Base-by-base conservation (phyloP, 2,113 vertebrate genomes). In the Osmerus eperlanus region DNA sequence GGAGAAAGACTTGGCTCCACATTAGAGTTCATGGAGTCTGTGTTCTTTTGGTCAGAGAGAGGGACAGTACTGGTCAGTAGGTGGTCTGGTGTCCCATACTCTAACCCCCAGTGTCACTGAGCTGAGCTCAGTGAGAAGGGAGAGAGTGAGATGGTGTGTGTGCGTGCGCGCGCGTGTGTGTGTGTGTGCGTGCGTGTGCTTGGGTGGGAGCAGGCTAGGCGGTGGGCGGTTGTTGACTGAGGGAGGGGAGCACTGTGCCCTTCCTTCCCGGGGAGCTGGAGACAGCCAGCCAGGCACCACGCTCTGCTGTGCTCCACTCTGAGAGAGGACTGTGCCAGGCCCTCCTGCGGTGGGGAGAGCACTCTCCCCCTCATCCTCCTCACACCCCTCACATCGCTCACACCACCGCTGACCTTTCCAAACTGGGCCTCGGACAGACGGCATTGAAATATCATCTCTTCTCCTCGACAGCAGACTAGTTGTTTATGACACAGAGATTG, bases 201-300 rank as follows among this genome's bases (percentile, higher is more conserved):
- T 68, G 19, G 68, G 51, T 71, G 76, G 68, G 80, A 68, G 77
- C 36, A 74, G 74, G 55, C 62, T 15, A 80, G 83, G 80, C 72
- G 66, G 85, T 70, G 78, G 66, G 81, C 76, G 77, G 77, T 79
- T 82, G 83, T 62, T 78, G 82, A 70, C 82, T 55, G 79, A 86
- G 88, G 84, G 84, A 81, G 81, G 73, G 81, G 61, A 76, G 71
- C 66, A 71, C 75, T 70, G 74, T 89, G 84, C 85, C 86, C 85
- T 92, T 94, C 92, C 93, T 93, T 92, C 89, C 90, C 70, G 77
- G 80, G 79, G 83, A 85, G 85, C 73, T 76, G 85, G 83, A 90
- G 91, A 83, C 90, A 90, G 83, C 85, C 90, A 84, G 81, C 76
- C 86, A 90, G 91, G 89, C 91, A 91, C 87, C 90, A 73, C 69